phyloP scores from a whole-genome alignment of 2,888 invertebrate species.

The Diabrotica balteata region DNA sequence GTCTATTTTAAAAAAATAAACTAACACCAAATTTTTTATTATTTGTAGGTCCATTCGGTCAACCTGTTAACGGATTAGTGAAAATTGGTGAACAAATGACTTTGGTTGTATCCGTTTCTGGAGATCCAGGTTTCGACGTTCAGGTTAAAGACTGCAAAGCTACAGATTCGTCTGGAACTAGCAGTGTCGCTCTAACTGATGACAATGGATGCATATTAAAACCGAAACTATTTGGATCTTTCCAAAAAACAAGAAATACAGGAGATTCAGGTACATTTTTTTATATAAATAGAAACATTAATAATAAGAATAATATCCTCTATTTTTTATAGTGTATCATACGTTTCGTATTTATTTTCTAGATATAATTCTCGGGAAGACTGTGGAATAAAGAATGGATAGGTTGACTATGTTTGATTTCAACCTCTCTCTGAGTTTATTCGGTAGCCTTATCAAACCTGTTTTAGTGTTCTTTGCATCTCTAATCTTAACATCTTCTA shows the following conservation, averaged over 20 bases:
- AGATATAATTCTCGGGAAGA: no score
- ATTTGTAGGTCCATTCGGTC: slow-evolving; percentile 71
- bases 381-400: no score
- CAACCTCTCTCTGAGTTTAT: no score
- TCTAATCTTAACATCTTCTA: no score
- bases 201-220: slow-evolving; percentile 79
- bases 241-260: slow-evolving; percentile 80
- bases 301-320: no score
- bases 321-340: no score
- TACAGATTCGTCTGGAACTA: slow-evolving; percentile 71
- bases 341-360: no score
- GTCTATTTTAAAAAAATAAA: no score
- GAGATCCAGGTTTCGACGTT: slow-evolving; percentile 80
- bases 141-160: slow-evolving; percentile 80
- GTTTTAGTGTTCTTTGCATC: no score
- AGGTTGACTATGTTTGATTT: no score
- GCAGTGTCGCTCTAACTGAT: slow-evolving; percentile 75
- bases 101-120: slow-evolving; percentile 79
- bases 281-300: no score
- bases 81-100: slow-evolving; percentile 86
- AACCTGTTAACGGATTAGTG: slow-evolving; percentile 76
- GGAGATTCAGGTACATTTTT: slow-evolving; percentile 65
- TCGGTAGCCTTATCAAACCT: no score
- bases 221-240: slow-evolving; percentile 80
- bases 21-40: background rate